These are phyloP conservation scores for Metacarcinus magister DNA, from an alignment of 2,888 invertebrate species.

Conservation along the genomic window DNA sequence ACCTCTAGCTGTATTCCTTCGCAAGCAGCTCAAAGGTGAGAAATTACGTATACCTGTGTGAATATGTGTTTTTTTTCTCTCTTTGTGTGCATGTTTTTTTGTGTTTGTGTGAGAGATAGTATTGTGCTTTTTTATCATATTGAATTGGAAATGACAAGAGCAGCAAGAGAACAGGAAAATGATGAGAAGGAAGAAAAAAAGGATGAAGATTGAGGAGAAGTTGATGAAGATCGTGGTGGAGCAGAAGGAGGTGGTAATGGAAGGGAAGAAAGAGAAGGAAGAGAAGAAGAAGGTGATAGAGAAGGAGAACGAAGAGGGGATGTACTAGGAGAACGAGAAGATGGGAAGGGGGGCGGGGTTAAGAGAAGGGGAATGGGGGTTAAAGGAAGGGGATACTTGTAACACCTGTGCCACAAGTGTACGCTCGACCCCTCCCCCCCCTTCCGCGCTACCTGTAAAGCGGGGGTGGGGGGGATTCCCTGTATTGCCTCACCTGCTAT, in stretches of 20 bases:
- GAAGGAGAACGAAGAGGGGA: not conserved
- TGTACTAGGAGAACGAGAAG: not conserved
- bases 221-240: not conserved
- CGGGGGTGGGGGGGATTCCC: not conserved
- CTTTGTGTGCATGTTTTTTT: too few relatives aligned
- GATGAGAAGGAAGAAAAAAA: not conserved
- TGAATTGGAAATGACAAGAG: too few relatives aligned
- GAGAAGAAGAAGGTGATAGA: too few relatives aligned
- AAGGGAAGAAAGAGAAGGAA: too few relatives aligned
- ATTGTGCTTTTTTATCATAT: too few relatives aligned
- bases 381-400: not conserved
- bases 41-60: not conserved
- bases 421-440: not conserved
- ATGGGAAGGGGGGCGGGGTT: not conserved
- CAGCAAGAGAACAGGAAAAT: not conserved
- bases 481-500: conserved; percentile 1
- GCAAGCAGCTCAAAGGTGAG: not conserved
- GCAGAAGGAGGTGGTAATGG: not conserved
- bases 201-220: not conserved
- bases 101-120: too few relatives aligned
- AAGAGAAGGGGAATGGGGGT: not conserved
- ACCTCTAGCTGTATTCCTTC: not conserved
- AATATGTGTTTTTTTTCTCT: not conserved
- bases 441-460: not conserved
- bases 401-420: conserved; percentile 26